Evolutionary conservation across 2,888 invertebrate species (phyloP), one percentile per base, ranked within the genome.

Genomic region (Hypercompe scribonia): DNA sequence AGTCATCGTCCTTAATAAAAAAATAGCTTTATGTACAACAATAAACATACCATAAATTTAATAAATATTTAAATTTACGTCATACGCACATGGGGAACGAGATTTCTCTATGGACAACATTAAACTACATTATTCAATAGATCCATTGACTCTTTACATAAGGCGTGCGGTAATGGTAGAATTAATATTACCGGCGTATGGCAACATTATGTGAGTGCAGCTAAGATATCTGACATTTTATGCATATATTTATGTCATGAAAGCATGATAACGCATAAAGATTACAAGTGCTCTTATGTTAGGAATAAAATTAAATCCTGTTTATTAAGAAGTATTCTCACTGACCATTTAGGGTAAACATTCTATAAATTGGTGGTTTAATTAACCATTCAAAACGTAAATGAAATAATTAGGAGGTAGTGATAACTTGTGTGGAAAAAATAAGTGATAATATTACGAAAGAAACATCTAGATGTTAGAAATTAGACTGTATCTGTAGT

Each of bases 171-270:
- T 81, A 84, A 84, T 76, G 71, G 67, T 73, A 75, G 68, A 75
- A 84, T 84, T 79, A 81, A 83, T 84, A 84, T 84, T 84, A 76
- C 74, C 34, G 50, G 63, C 75, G 78, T 74, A 83, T 74, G 65
- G 71, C 36, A 77, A 74, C 81, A 83, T 84, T 84, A 84, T 84
- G 83, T 84, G 83, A 84, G 83, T 75, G 65, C 28, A 75, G 73
- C 21, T 34, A 36, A 76, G 76, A 84, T 76, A 78, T 80, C 75
- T 78, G 58, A 77, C 76, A 78, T 66, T 70, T 70, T 21, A 67
- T 72, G 73, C 72, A 71, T 68, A 50, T 31, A 65, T 70, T 78
- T 81, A 81, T 81, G 71, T 74, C 76, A 75, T 71, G 42, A 54
- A 64, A 73, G 73, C 75, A 72, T 75, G 76, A 72, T 58, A 73